Evolutionary conservation across 2,797 vertebrate species (phyloP).

Genomic region (Dromococcyx pavoninus): DNA sequence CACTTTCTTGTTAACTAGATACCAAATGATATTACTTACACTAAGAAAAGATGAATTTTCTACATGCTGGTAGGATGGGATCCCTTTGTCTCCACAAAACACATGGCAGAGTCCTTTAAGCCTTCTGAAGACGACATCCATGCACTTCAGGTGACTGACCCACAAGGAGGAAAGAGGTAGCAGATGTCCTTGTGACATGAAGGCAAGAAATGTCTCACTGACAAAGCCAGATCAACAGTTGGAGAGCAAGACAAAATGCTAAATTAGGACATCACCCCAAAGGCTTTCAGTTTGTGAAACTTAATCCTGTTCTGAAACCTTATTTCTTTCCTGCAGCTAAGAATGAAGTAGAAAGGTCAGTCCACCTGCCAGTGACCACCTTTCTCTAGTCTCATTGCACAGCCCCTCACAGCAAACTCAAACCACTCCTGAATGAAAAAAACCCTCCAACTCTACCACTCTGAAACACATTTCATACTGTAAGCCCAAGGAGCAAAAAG

Average conservation of each 20-base stretch:
- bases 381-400: background rate
- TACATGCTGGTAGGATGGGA: background rate
- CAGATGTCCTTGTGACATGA: background rate
- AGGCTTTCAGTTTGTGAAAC: background rate
- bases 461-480: background rate
- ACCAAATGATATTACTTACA: background rate
- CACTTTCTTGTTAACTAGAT: background rate
- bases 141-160: background rate
- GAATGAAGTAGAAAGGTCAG: background rate
- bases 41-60: background rate
- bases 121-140: background rate
- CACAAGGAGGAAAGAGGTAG: background rate
- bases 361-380: background rate
- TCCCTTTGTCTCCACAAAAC: background rate
- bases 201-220: background rate
- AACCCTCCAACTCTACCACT: background rate
- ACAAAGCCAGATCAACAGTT: background rate
- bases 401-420: background rate
- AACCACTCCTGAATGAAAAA: background rate
- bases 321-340: background rate
- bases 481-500: background rate
- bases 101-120: background rate
- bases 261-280: background rate
- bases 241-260: fast-evolving
- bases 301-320: background rate